Conservation (phyloP, 2,113 vertebrate species). For the Bombycilla garrulus region DNA sequence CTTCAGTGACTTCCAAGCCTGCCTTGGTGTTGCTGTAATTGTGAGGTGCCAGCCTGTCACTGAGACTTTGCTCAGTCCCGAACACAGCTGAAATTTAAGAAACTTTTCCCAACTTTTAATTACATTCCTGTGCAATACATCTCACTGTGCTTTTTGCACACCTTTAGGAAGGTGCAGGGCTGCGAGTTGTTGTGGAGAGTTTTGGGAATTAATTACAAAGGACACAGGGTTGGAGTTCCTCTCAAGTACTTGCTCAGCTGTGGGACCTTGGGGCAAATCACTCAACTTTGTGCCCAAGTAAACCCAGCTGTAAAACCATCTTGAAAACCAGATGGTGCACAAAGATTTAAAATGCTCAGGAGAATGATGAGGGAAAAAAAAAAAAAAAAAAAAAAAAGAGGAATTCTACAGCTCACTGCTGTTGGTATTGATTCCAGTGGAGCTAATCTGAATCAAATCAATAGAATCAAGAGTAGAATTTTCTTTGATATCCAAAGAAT, state of each 20-base stretch:
- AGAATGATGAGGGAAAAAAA: background rate
- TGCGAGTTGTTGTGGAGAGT: background rate
- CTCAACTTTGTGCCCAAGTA: conserved; percentile 15
- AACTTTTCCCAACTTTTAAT: background rate
- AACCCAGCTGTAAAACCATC: conserved; percentile 42
- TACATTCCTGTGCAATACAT: background rate
- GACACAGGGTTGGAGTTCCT: background rate
- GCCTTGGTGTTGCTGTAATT: background rate
- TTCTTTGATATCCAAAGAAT: background rate
- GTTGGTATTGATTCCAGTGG: background rate
- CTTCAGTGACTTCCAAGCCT: background rate
- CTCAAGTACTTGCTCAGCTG: conserved; percentile 22
- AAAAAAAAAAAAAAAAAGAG: background rate
- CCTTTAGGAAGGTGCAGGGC: background rate
- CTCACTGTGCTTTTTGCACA: background rate
- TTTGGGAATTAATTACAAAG: background rate
- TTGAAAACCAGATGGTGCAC: conserved; percentile 40
- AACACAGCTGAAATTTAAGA: background rate
- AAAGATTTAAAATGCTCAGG: background rate
- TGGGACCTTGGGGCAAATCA: conserved; percentile 31
- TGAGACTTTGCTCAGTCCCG: background rate
- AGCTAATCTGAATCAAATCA: background rate
- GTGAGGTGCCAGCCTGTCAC: background rate
- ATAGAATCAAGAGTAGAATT: background rate
- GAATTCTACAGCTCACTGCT: background rate